Conservation (phyloP, 2,888 invertebrate genomes). For the Synergus umbraculus region DNA sequence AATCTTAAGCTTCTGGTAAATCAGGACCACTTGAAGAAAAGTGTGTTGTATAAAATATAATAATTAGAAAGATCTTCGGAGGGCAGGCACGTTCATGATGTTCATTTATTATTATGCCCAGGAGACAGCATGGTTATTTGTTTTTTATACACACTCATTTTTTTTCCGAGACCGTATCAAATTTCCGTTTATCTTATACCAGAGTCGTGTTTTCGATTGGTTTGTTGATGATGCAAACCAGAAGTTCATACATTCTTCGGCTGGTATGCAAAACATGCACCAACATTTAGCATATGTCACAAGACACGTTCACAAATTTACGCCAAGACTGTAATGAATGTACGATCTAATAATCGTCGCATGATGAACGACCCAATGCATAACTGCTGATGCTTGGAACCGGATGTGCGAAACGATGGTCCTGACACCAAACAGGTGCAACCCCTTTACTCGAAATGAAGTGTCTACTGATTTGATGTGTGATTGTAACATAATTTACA, state of each 20-base stretch:
- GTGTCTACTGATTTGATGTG: background rate
- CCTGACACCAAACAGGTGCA: background rate
- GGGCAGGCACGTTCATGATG: background rate
- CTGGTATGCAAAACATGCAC: background rate
- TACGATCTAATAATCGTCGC: constrained; percentile 48
- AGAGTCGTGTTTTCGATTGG: background rate
- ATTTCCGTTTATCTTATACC: background rate
- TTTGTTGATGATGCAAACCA: background rate
- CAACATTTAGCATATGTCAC: background rate
- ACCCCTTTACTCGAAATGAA: background rate
- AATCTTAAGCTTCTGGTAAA: background rate
- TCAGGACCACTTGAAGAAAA: background rate
- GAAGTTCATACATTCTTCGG: background rate
- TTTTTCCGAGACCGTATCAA: background rate
- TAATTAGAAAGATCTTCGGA: background rate
- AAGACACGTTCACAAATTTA: background rate
- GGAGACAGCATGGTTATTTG: background rate
- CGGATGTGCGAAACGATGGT: background rate
- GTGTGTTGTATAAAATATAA: background rate
- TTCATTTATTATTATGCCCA: background rate
- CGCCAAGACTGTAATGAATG: constrained; percentile 52
- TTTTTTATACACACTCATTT: background rate
- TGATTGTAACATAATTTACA: background rate
- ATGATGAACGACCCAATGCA: constrained; percentile 47
- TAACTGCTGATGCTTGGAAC: background rate